A percentile compares a stretch with the other conserved stretches of the same genome.
phyloP scores from a whole-genome alignment of 2,888 invertebrate species.

The Monochamus alternatus region DNA sequence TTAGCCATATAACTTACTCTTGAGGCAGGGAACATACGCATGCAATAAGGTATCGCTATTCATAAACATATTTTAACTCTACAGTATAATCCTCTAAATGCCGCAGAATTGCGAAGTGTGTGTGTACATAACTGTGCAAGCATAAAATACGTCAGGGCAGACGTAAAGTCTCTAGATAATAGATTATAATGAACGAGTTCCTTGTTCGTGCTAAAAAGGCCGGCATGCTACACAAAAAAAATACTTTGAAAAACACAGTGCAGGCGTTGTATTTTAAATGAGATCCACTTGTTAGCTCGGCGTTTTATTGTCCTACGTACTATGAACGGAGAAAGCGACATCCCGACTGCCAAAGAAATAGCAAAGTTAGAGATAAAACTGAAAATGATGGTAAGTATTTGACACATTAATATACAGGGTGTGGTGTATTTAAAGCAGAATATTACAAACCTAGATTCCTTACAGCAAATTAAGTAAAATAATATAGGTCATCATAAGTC shows the following conservation, averaged over 20 bases:
- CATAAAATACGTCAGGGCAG: slow-evolving; percentile 6
- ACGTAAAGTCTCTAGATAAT: slow-evolving; percentile 27
- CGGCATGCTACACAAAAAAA: neutral
- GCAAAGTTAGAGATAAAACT: too few species aligned
- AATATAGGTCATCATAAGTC: too few species aligned
- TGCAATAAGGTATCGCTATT: neutral
- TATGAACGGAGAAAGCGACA: neutral
- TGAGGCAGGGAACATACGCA: neutral
- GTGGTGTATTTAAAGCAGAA: too few species aligned
- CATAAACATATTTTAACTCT: slow-evolving; percentile 9
- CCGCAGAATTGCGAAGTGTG: neutral
- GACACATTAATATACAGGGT: too few species aligned
- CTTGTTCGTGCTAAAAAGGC: slow-evolving; percentile 16
- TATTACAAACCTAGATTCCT: too few species aligned
- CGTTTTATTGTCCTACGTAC: neutral
- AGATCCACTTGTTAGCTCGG: slow-evolving; percentile 13
- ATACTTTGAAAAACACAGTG: slow-evolving; percentile 36
- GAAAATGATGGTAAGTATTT: too few species aligned
- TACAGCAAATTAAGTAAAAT: too few species aligned
- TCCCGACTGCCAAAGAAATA: neutral
- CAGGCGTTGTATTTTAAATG: slow-evolving; percentile 34
- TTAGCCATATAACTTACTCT: slow-evolving; percentile 3
- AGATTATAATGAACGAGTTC: slow-evolving; percentile 22
- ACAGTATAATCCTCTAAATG: slow-evolving; percentile 1
- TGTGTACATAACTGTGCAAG: slow-evolving; percentile 3